phyloP scores from a whole-genome alignment of 2,797 vertebrate species.

The Coluber constrictor region DNA sequence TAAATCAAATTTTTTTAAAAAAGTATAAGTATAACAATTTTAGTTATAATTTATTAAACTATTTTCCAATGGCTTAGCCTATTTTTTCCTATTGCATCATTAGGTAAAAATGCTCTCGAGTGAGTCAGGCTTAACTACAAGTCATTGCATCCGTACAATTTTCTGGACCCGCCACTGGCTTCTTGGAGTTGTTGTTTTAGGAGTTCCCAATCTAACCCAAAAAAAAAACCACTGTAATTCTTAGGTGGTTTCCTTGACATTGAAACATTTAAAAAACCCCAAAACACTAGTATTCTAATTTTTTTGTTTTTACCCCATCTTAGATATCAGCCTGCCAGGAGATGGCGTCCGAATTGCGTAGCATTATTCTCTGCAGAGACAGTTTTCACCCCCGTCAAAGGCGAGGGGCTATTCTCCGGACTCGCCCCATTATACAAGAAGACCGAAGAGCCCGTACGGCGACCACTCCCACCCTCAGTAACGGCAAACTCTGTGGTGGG shows the following conservation, averaged over 20 bases:
- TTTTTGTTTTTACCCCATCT: neutral
- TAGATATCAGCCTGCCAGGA: slow-evolving; percentile 96
- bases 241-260: neutral
- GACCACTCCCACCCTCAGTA: slow-evolving; percentile 78
- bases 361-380: slow-evolving; percentile 93
- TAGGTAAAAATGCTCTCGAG: neutral
- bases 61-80: neutral
- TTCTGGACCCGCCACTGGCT: neutral
- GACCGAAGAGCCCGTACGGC: slow-evolving; percentile 79
- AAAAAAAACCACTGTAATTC: neutral
- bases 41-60: neutral
- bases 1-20: too few species aligned
- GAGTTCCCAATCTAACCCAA: neutral
- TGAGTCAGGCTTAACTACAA: neutral
- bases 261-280: neutral
- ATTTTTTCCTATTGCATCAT: neutral
- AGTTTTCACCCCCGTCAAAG: slow-evolving; percentile 85
- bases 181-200: neutral
- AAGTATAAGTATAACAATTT: neutral
- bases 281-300: neutral
- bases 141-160: neutral
- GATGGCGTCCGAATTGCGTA: slow-evolving; percentile 93
- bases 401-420: slow-evolving; percentile 71
- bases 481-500: slow-evolving; percentile 90
- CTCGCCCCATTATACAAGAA: slow-evolving; percentile 78